Conservation (phyloP, 2,888 invertebrate species). For the Cryptus armator region DNA sequence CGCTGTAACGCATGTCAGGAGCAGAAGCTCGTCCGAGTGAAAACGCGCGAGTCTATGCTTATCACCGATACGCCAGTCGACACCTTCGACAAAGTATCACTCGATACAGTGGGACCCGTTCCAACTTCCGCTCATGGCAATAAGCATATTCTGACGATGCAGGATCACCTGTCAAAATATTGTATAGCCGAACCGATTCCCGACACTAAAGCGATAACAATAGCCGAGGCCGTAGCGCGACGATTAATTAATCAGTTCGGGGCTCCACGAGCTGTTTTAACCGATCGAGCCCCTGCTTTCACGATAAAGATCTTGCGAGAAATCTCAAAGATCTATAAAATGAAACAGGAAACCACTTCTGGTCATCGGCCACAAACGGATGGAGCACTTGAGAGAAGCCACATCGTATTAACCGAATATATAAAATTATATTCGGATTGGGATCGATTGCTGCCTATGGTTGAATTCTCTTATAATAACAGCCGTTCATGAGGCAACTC, state of each 20-base stretch:
- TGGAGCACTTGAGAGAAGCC: constrained; percentile 56
- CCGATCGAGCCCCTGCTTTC: constrained; percentile 53
- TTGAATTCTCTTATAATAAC: constrained; percentile 63
- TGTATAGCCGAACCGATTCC: constrained; percentile 56
- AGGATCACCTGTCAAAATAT: constrained; percentile 65
- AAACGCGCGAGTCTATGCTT: constrained; percentile 65
- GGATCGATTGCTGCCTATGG: constrained; percentile 46
- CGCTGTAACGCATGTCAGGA: constrained; percentile 61
- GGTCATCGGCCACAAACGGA: constrained; percentile 64
- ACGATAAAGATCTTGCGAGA: constrained; percentile 44
- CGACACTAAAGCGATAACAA: constrained; percentile 38
- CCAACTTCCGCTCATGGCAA: constrained; percentile 59
- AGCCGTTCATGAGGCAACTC: constrained; percentile 55
- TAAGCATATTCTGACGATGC: constrained; percentile 63
- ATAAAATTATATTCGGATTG: constrained; percentile 45
- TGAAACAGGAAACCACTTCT: constrained; percentile 52
- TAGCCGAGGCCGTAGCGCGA: constrained; percentile 57
- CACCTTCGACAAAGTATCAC: background rate
- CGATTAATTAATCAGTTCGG: constrained; percentile 50
- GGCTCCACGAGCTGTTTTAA: constrained; percentile 52
- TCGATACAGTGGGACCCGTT: constrained; percentile 56
- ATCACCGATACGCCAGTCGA: constrained; percentile 60
- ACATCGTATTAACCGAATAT: constrained; percentile 57
- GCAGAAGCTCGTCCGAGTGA: constrained; percentile 33
- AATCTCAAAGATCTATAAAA: constrained; percentile 54